A percentile compares a stretch with the other conserved stretches of the same genome.
Conservation (phyloP, 30 jellyfish, hydroid and myxozoan species). For the Aurelia coerulea region DNA sequence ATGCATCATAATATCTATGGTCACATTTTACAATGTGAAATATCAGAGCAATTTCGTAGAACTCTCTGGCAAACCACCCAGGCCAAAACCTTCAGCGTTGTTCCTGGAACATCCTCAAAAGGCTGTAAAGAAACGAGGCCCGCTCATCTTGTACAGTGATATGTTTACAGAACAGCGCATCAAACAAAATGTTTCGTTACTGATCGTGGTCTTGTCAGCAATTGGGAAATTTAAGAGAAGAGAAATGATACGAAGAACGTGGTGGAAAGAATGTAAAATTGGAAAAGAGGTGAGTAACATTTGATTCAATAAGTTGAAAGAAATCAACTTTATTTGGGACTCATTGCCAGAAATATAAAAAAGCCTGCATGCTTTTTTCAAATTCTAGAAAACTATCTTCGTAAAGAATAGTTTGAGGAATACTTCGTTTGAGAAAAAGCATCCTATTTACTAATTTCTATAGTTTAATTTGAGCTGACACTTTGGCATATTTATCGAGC, state of each 20-base stretch:
- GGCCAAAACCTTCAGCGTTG: neutral
- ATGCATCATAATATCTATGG: neutral
- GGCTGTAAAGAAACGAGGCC: too few species aligned
- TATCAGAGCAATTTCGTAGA: neutral
- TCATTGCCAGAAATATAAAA: too few species aligned
- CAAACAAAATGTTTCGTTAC: neutral
- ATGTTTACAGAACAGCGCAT: neutral
- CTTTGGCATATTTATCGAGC: too few species aligned
- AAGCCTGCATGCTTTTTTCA: too few species aligned
- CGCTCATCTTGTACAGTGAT: slow-evolving; percentile 5
- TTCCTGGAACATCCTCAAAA: too few species aligned
- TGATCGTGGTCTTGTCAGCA: slow-evolving; percentile 32
- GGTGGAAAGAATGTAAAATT: slow-evolving; percentile 41
- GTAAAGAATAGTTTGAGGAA: too few species aligned
- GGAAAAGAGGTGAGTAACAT: neutral
- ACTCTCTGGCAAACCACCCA: neutral
- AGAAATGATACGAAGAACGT: slow-evolving; percentile 16
- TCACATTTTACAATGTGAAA: neutral
- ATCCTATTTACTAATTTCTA: too few species aligned
- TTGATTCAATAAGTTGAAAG: too few species aligned
- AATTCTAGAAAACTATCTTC: too few species aligned
- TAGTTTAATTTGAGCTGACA: too few species aligned
- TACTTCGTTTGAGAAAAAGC: too few species aligned
- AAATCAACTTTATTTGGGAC: too few species aligned
- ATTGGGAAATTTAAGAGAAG: slow-evolving; percentile 14